Conservation (phyloP, 2,113 vertebrate genomes). For the Pluvialis apricaria region DNA sequence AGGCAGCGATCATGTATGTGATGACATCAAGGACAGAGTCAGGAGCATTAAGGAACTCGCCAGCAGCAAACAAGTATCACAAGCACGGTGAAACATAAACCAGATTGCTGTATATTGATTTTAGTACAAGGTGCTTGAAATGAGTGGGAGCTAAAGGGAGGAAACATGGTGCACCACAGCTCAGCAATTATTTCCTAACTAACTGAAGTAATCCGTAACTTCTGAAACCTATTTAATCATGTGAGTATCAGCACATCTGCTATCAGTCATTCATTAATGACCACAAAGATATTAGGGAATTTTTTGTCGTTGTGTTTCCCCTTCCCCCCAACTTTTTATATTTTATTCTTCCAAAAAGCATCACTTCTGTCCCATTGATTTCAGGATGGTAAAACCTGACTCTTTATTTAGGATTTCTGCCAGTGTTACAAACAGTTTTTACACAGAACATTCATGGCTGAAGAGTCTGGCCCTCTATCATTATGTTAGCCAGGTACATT, state of each 20-base stretch:
- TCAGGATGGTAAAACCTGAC: background rate
- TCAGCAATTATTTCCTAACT: background rate
- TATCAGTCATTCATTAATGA: background rate
- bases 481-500: background rate
- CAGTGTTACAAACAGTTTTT: background rate
- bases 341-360: background rate
- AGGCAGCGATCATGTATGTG: background rate
- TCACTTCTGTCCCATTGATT: background rate
- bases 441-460: background rate
- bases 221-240: background rate
- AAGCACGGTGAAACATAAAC: background rate
- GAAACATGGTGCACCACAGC: background rate
- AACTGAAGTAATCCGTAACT: background rate
- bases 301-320: background rate
- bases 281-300: background rate
- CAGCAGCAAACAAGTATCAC: background rate
- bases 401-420: background rate
- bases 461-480: background rate
- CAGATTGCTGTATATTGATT: background rate
- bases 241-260: background rate
- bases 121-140: background rate
- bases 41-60: background rate
- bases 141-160: background rate
- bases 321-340: background rate
- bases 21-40: background rate